Evolutionary conservation across 2,797 vertebrate genomes (phyloP), one percentile per base, ranked within the genome.

Genomic region (Pyrocephalus nanus): DNA sequence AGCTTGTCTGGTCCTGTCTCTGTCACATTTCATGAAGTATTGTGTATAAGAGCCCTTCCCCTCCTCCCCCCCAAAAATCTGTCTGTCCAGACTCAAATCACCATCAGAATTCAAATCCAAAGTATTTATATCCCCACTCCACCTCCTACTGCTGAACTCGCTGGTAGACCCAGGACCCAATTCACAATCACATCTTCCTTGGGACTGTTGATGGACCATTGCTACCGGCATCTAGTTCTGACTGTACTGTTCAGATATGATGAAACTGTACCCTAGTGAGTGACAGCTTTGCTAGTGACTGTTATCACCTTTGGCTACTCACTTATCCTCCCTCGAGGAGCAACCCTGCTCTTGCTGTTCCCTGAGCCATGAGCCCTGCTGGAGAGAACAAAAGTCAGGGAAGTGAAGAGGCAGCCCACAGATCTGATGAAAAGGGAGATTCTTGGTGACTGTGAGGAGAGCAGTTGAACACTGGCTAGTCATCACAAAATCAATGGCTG

Each of bases 121-220:
- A 53, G 51, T 53, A 18, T 53, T 53, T 53, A 30, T 53, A 53
- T 53, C 29, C 29, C 29, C 9, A 19, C 51, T 53, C 51, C 42
- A 57, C 5, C 36, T 73, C 18, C 40, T 53, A 62, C 8, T 0
- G 0, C 51, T 64, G 30, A 30, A 57, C 38, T 67, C 0, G 0
- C 9, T 86, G 40, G 25, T 58, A 32, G 43, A 72, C 23, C 13
- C 26, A 30, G 22, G 54, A 88, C 38, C 25, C 4, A 1, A 73
- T 57, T 50, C 42, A 90, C 32, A 20, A 79, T 40, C n/a, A 66
- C 51, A 62, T 80, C 40, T 57, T 58, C 62, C 70, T 29, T 73
- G 60, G 26, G 55, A 45, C 26, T 79, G 53, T 3, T 34, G 45
- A 64, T 12, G 36, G 14, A 47, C 27, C 13, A 48, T 21, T 90